Conservation (phyloP, 2,113 vertebrate genomes). For the Protomyctophum bolini region DNA sequence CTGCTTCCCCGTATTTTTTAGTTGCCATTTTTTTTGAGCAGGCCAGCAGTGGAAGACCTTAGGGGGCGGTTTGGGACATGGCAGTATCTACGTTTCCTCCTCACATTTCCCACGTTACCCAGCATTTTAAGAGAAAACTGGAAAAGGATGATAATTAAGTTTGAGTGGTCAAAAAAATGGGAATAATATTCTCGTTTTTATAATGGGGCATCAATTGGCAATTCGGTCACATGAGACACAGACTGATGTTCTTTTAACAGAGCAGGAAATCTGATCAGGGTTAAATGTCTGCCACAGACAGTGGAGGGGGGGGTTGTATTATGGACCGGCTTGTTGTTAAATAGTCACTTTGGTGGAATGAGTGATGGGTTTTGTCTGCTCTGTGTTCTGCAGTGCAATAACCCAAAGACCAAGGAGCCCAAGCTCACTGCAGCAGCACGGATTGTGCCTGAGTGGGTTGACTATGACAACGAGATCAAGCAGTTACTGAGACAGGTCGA, state of each 20-base stretch:
- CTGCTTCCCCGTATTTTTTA: no score
- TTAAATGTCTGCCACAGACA: conserved; percentile 54
- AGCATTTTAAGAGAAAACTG: conserved; percentile 53
- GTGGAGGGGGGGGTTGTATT: conserved; percentile 10
- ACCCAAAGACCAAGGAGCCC: conserved; percentile 97
- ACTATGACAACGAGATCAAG: conserved; percentile 90
- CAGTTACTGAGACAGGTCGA: conserved; percentile 77
- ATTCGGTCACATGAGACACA: conserved; percentile 58
- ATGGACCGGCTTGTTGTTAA: conserved; percentile 37
- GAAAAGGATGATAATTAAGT: conserved; percentile 58
- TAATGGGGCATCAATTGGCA: conserved; percentile 56
- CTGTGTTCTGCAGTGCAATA: conserved; percentile 87
- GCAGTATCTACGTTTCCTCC: conserved; percentile 1
- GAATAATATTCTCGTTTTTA: conserved; percentile 56
- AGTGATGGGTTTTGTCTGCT: conserved; percentile 49
- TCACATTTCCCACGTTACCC: conserved; percentile 31
- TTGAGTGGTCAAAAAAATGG: conserved; percentile 56
- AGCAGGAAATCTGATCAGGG: conserved; percentile 71
- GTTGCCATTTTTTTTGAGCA: no score
- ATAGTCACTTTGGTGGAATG: conserved; percentile 34
- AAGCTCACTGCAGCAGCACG: conserved; percentile 91
- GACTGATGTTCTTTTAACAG: conserved; percentile 67
- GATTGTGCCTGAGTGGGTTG: conserved; percentile 92
- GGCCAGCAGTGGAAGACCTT: no score
- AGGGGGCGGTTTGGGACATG: no score